phyloP scores from a whole-genome alignment of 2,888 invertebrate species.

The Phengaris alcon region DNA sequence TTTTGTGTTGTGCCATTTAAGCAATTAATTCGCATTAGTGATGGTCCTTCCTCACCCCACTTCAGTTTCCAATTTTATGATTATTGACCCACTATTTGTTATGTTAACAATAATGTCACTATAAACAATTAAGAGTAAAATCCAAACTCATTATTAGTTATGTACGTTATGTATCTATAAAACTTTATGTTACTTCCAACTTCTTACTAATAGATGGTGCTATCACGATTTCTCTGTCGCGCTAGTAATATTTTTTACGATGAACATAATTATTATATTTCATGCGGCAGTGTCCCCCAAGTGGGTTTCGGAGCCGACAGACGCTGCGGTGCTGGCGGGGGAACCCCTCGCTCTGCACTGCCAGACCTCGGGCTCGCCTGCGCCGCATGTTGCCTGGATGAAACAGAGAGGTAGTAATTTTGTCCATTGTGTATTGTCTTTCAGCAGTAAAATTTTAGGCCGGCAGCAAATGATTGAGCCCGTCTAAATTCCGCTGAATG shows the following conservation, averaged over 20 bases:
- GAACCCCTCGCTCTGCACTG: conserved; percentile 84
- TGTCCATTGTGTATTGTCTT: too few relatives aligned
- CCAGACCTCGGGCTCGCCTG: conserved; percentile 87
- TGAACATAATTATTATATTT: conserved; percentile 33
- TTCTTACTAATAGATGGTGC: background rate
- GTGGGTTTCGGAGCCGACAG: conserved; percentile 85
- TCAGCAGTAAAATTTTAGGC: too few relatives aligned
- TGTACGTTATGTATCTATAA: too few relatives aligned
- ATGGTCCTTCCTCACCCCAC: too few relatives aligned
- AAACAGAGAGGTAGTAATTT: conserved; percentile 81
- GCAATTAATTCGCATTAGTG: too few relatives aligned
- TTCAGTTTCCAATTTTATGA: too few relatives aligned
- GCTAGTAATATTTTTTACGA: background rate
- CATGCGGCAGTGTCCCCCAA: conserved; percentile 85
- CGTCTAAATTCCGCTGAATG: too few relatives aligned
- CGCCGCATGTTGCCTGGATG: conserved; percentile 85
- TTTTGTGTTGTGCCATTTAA: background rate
- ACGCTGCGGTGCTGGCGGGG: conserved; percentile 85
- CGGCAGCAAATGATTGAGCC: too few relatives aligned
- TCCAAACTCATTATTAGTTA: too few relatives aligned
- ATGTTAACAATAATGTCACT: too few relatives aligned
- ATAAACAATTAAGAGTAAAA: too few relatives aligned
- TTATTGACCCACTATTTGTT: too few relatives aligned
- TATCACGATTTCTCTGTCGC: background rate
- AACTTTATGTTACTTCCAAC: background rate